These are phyloP conservation scores for Peromyscus maniculatus DNA, from an alignment of 2,113 vertebrate genomes.

Conservation along the genomic window DNA sequence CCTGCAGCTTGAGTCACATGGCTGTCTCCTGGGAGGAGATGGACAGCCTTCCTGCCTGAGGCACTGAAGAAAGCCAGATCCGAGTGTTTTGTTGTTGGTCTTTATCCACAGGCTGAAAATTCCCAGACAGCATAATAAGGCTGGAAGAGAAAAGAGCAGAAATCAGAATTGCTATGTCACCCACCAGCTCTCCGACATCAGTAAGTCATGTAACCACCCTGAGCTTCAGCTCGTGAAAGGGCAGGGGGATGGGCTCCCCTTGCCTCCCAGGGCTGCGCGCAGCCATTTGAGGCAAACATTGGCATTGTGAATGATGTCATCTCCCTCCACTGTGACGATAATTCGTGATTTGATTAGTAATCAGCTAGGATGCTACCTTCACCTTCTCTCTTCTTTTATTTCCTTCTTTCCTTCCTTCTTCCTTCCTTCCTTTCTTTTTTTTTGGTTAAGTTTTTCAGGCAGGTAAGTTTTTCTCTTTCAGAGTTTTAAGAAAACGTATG, in stretches of 20 bases:
- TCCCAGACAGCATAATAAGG: background rate
- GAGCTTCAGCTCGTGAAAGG: background rate
- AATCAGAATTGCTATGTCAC: background rate
- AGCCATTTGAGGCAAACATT: background rate
- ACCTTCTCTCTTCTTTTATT: background rate
- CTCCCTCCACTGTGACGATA: background rate
- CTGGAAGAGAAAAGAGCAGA: background rate
- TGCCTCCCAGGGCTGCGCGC: background rate
- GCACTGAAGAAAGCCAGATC: background rate
- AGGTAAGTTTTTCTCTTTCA: background rate
- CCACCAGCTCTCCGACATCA: no score
- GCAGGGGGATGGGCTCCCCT: no score
- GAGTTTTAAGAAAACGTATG: background rate
- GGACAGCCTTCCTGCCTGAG: background rate
- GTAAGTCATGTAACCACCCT: background rate
- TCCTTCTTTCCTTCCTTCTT: no score
- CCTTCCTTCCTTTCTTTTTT: background rate
- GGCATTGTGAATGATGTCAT: no score
- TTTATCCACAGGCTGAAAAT: conserved; percentile 13
- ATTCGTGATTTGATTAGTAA: background rate
- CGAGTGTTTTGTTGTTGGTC: background rate
- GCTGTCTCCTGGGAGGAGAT: background rate
- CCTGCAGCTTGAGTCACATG: background rate
- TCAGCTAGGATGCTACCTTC: background rate
- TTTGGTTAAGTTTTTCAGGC: background rate